Evolutionary conservation across 2,113 vertebrate genomes (phyloP).

Genomic region (Nibea albiflora): DNA sequence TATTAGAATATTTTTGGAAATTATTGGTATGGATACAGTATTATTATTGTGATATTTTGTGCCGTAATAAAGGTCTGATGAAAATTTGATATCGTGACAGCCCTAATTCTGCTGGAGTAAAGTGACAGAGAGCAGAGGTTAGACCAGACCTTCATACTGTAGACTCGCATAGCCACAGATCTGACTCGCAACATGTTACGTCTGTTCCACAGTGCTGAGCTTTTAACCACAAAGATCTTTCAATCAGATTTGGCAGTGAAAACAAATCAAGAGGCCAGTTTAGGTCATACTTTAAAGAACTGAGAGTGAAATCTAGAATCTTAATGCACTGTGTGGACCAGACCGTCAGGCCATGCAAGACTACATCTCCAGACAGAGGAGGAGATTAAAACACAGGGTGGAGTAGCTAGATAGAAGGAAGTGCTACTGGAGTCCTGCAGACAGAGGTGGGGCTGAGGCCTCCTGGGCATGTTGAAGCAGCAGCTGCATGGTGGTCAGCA

Average conservation of each 20-base stretch:
- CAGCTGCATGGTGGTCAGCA: constrained; percentile 76
- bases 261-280: neutral
- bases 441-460: constrained; percentile 41
- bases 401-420: constrained; percentile 16
- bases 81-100: constrained; percentile 30
- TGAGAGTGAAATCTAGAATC: neutral
- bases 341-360: constrained; percentile 9
- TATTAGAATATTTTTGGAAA: neutral
- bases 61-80: neutral
- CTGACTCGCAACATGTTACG: neutral
- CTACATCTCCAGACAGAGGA: constrained; percentile 36
- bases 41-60: neutral
- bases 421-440: constrained; percentile 54
- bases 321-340: constrained; percentile 13
- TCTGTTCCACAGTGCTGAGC: constrained; percentile 13
- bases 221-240: neutral
- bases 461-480: constrained; percentile 77
- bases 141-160: neutral
- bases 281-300: neutral
- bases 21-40: neutral
- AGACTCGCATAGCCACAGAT: constrained; percentile 17
- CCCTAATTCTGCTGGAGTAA: constrained; percentile 12
- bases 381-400: constrained; percentile 16
- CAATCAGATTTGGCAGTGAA: neutral
- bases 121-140: constrained; percentile 23